Conservation (phyloP, 2,888 invertebrate species). For the Morpho achilles region DNA sequence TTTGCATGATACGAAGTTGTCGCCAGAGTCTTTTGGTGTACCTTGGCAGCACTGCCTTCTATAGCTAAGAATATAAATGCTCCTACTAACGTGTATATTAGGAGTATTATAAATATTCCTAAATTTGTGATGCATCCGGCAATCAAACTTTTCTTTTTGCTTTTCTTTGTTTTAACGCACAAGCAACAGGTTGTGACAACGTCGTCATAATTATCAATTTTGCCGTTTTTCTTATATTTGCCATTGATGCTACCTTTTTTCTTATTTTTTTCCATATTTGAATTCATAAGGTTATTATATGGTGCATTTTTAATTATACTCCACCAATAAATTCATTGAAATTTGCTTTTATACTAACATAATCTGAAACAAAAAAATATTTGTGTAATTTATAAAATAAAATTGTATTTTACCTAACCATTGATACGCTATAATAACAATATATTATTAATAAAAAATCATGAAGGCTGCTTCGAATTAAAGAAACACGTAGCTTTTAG, state of each 20-base stretch:
- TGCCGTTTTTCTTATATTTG: slow-evolving; percentile 68
- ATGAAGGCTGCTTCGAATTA: no score
- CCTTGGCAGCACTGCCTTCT: slow-evolving; percentile 82
- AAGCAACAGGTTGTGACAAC: slow-evolving; percentile 68
- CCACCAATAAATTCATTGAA: background rate
- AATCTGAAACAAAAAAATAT: slow-evolving; percentile 12
- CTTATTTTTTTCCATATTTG: slow-evolving; percentile 69
- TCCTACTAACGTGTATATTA: slow-evolving; percentile 86
- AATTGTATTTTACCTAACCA: no score
- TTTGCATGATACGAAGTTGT: slow-evolving; percentile 69
- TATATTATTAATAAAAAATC: no score
- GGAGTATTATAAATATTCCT: slow-evolving; percentile 88
- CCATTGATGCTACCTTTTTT: slow-evolving; percentile 69
- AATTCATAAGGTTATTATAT: slow-evolving; percentile 30
- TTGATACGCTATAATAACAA: no score
- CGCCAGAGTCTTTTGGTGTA: slow-evolving; percentile 72
- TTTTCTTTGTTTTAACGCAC: slow-evolving; percentile 70
- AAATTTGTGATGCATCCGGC: slow-evolving; percentile 89
- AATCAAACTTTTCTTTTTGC: slow-evolving; percentile 67
- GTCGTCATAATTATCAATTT: slow-evolving; percentile 63
- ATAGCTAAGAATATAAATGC: slow-evolving; percentile 92
- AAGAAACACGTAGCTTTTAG: no score
- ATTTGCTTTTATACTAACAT: background rate
- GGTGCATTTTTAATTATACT: slow-evolving; percentile 13
- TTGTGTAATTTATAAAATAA: no score